Percentiles rank a stretch among this genome's conserved stretches.
phyloP scores from a whole-genome alignment of 2,797 vertebrate species.

The Sandelia bainsii region DNA sequence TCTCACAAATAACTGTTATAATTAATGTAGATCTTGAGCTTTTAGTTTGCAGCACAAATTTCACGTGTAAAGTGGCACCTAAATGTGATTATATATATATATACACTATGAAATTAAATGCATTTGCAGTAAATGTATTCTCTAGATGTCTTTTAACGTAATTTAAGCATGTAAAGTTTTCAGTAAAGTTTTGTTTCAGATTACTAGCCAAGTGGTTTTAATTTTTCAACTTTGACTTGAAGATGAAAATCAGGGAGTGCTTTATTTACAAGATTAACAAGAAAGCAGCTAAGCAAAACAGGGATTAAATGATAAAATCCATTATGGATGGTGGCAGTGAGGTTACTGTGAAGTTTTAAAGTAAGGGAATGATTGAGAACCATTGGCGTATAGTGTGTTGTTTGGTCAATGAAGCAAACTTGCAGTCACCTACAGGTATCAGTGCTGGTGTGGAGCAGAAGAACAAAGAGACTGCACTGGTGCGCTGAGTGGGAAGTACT shows the following conservation, averaged over 20 bases:
- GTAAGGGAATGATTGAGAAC: background rate
- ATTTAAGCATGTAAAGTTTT: too few relatives aligned
- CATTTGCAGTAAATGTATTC: too few relatives aligned
- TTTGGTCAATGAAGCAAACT: background rate
- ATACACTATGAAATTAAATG: too few relatives aligned
- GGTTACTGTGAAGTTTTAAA: background rate
- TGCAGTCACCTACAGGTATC: background rate
- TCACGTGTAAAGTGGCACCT: too few relatives aligned
- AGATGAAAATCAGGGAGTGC: slow-evolving; percentile 5
- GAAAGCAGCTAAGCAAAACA: slow-evolving; percentile 1
- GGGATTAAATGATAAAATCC: slow-evolving; percentile 1
- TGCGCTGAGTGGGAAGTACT: background rate
- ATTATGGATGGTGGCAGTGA: background rate
- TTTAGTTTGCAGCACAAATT: too few relatives aligned
- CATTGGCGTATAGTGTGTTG: background rate
- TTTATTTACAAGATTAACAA: slow-evolving; percentile 17
- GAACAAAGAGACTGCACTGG: background rate
- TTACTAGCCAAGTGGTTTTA: slow-evolving; percentile 2
- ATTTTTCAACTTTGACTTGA: slow-evolving; percentile 24
- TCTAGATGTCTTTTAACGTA: too few relatives aligned
- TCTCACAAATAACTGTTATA: too few relatives aligned
- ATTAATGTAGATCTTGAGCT: too few relatives aligned
- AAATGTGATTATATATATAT: too few relatives aligned
- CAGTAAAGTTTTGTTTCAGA: too few relatives aligned
- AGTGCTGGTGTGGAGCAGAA: background rate